phyloP scores from a whole-genome alignment of 2,113 vertebrate genomes.

The Stigmatopora nigra region DNA sequence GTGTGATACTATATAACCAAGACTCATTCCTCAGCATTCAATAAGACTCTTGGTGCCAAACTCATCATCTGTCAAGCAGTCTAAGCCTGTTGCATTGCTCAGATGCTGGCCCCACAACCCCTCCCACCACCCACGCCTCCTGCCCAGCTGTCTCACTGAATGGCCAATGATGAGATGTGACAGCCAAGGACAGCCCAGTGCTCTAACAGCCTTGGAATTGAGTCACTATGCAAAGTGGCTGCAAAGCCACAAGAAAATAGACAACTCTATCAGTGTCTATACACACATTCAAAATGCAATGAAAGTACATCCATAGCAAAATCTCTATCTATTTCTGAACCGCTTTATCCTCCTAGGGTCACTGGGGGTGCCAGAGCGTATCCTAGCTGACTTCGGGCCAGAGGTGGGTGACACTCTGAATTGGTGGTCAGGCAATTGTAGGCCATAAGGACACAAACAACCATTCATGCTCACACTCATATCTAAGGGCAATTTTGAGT shows the following conservation, averaged over 20 bases:
- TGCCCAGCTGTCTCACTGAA: conserved; percentile 47
- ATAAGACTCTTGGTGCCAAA: conserved; percentile 17
- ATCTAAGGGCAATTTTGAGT: too few relatives aligned
- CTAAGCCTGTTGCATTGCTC: conserved; percentile 45
- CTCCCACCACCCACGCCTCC: conserved; percentile 5
- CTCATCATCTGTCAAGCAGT: conserved; percentile 49
- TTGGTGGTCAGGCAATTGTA: too few relatives aligned
- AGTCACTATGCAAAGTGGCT: conserved; percentile 48
- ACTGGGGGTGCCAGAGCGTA: too few relatives aligned
- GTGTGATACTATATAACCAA: background rate
- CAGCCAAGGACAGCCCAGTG: conserved; percentile 50
- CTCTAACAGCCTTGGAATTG: conserved; percentile 42
- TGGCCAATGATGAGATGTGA: conserved; percentile 58
- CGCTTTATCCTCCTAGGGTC: too few relatives aligned
- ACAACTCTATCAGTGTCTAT: conserved; percentile 5
- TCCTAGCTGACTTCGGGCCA: too few relatives aligned
- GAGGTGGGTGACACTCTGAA: too few relatives aligned
- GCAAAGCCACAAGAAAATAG: conserved; percentile 13
- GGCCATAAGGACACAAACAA: too few relatives aligned
- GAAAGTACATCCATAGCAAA: background rate
- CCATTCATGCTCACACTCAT: too few relatives aligned
- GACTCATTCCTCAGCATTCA: conserved; percentile 19
- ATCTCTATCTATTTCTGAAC: background rate
- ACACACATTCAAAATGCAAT: background rate
- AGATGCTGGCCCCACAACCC: conserved; percentile 37